Evolutionary conservation across 2,797 vertebrate species (phyloP).

Genomic region (Neolamprologus multifasciatus): DNA sequence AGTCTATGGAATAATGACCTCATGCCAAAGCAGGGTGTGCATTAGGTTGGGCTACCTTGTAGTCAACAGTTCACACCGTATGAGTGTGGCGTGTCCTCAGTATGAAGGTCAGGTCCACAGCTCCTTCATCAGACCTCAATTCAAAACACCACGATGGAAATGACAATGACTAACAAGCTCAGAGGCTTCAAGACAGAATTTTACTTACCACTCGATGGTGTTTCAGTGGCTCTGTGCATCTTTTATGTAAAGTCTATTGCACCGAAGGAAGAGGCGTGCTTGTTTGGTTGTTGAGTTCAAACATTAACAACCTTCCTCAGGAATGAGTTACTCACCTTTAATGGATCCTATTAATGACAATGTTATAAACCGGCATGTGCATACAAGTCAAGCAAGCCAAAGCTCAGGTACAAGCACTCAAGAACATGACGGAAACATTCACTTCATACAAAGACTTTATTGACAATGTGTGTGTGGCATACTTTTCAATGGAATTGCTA

Average conservation of each 20-base stretch:
- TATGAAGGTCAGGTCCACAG: not conserved
- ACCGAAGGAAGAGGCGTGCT: not conserved
- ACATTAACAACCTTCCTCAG: not conserved
- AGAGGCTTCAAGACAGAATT: not conserved
- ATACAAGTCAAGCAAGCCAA: not conserved
- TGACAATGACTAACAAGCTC: not conserved
- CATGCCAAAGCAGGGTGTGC: not conserved
- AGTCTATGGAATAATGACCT: not conserved
- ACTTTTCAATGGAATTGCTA: slow-evolving; percentile 81
- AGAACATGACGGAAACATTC: slow-evolving; percentile 1
- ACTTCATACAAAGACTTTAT: slow-evolving; percentile 95
- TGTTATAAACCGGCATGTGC: not conserved
- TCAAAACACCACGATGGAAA: not conserved
- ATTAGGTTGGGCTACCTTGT: not conserved
- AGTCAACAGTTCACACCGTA: not conserved
- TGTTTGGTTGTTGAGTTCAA: not conserved
- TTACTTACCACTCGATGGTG: not conserved
- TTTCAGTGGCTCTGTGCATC: not conserved
- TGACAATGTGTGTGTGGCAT: slow-evolving; percentile 88
- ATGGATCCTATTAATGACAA: not conserved
- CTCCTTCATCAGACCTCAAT: not conserved
- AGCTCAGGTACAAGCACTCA: not conserved
- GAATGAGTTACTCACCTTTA: not conserved
- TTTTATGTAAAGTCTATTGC: not conserved
- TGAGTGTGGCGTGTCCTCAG: not conserved